Percentiles rank a stretch among this genome's conserved stretches.
Evolutionary conservation across 1,140 invertebrate genomes (phyloP).

Genomic region (Acromyrmex echinatior): DNA sequence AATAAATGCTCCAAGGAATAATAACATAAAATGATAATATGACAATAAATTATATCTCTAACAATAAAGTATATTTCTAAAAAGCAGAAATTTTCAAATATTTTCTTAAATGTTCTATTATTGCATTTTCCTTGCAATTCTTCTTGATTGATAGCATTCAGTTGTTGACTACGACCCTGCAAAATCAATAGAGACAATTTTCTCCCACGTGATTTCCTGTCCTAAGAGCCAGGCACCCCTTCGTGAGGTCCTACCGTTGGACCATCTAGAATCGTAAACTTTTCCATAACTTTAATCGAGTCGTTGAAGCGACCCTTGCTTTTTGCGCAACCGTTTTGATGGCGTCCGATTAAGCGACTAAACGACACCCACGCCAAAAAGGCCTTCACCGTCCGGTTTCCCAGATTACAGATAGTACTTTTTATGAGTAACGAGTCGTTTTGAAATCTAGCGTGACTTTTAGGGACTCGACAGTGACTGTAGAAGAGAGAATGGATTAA

Average conservation of each 20-base stretch:
- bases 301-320: slow-evolving; percentile 17
- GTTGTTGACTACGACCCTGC: not conserved
- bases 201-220: not conserved
- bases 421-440: slow-evolving; percentile 63
- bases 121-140: not conserved
- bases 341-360: slow-evolving; percentile 63
- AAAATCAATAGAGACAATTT: slow-evolving; percentile 8
- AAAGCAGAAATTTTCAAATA: too few species aligned
- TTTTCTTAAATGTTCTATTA: not conserved
- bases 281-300: slow-evolving; percentile 75
- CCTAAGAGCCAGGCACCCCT: not conserved
- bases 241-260: not conserved
- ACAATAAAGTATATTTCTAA: too few species aligned
- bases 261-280: slow-evolving; percentile 53
- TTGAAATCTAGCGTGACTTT: slow-evolving; percentile 38
- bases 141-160: not conserved
- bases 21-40: not conserved
- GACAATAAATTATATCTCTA: too few species aligned
- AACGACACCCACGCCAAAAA: slow-evolving; percentile 26
- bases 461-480: slow-evolving; percentile 28
- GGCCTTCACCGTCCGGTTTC: not conserved
- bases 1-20: not conserved
- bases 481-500: slow-evolving; percentile 36
- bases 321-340: slow-evolving; percentile 32
- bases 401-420: slow-evolving; percentile 57